Conservation (phyloP, 2,888 invertebrate genomes). For the Cheilosia pagana region DNA sequence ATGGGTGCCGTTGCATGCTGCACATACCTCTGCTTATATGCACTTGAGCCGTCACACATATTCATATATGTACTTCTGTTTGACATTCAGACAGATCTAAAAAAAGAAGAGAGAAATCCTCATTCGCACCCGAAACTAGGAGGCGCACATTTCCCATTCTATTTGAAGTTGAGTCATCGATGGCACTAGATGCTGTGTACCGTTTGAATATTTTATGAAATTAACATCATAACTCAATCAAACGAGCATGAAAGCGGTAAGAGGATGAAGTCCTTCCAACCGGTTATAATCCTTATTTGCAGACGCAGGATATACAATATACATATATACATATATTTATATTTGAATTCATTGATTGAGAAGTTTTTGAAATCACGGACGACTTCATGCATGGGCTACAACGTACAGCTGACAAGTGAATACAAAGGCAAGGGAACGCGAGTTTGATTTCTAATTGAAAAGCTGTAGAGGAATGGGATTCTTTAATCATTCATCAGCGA, state of each 20-base stretch:
- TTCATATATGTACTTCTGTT: too few species aligned
- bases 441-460: conserved; percentile 41
- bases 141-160: conserved; percentile 24
- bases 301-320: too few species aligned
- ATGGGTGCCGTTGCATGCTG: background rate
- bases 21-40: too few species aligned
- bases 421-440: background rate
- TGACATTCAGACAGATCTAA: background rate
- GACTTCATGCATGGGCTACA: background rate
- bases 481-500: conserved; percentile 49
- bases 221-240: conserved; percentile 58
- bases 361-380: conserved; percentile 46
- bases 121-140: conserved; percentile 1
- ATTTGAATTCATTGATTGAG: conserved; percentile 38
- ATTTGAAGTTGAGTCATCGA: conserved; percentile 19
- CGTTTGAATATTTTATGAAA: conserved; percentile 61
- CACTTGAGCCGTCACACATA: too few species aligned
- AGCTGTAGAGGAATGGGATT: conserved; percentile 18
- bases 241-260: conserved; percentile 3
- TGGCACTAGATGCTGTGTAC: conserved; percentile 40
- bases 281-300: background rate
- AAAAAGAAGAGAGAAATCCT: background rate
- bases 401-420: conserved; percentile 19
- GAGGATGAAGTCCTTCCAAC: conserved; percentile 10
- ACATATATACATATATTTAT: too few species aligned